Evolutionary conservation across 2,797 vertebrate genomes (phyloP).

Genomic region (Dipus sagitta): DNA sequence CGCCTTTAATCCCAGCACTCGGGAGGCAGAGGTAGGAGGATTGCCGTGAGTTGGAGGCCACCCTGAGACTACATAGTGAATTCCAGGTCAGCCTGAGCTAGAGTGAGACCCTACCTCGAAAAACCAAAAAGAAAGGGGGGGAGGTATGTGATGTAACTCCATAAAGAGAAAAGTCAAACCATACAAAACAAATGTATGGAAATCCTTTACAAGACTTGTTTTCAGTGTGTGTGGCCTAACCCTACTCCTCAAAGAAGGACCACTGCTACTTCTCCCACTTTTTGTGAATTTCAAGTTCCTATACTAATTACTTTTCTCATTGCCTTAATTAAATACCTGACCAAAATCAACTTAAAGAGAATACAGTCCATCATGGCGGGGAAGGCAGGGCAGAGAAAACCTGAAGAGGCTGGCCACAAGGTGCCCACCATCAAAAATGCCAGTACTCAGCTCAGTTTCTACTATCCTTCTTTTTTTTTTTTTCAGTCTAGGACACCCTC

Average conservation of each 20-base stretch:
- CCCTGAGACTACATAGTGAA: too few species aligned
- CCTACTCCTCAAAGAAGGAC: background rate
- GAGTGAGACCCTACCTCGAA: too few species aligned
- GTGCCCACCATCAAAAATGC: background rate
- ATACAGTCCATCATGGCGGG: background rate
- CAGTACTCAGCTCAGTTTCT: background rate
- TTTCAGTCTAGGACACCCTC: background rate
- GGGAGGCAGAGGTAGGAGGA: too few species aligned
- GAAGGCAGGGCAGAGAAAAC: background rate
- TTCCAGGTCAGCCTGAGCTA: too few species aligned
- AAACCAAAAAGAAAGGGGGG: too few species aligned
- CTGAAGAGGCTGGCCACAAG: background rate
- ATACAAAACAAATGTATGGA: background rate
- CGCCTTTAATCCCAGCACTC: too few species aligned
- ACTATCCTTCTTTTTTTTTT: background rate
- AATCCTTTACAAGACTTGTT: background rate
- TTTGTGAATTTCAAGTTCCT: background rate
- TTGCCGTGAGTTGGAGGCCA: too few species aligned
- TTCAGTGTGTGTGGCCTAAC: background rate
- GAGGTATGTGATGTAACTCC: background rate
- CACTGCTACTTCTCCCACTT: background rate
- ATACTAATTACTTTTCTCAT: background rate
- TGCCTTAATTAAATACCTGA: background rate
- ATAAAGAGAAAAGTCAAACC: constrained; percentile 10
- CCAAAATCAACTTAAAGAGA: background rate